Evolutionary conservation across 2,113 vertebrate genomes (phyloP).

Genomic region (Ictalurus punctatus): DNA sequence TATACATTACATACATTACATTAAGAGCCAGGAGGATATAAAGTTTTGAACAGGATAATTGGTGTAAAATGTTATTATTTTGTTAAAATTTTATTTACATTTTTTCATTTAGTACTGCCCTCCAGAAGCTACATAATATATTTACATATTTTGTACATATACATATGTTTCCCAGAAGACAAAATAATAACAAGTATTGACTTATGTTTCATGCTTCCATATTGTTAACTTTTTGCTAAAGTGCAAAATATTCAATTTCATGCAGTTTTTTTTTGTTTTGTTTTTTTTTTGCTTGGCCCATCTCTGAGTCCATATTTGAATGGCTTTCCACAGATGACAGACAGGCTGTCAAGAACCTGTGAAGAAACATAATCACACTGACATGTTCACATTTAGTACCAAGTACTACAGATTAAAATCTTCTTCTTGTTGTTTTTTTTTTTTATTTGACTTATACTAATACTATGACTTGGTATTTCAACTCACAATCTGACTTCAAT

Average conservation of each 20-base stretch:
- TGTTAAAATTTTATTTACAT: too few species aligned
- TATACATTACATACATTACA: too few species aligned
- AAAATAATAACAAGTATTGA: too few species aligned
- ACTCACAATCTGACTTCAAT: neutral
- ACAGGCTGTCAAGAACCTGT: neutral
- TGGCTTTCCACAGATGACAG: neutral
- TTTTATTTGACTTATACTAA: neutral
- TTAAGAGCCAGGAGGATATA: too few species aligned
- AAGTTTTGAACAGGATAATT: too few species aligned
- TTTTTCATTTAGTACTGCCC: too few species aligned
- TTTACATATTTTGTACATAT: too few species aligned
- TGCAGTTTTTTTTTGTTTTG: neutral
- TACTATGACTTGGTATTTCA: neutral
- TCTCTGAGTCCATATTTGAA: neutral
- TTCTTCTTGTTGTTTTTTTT: too few species aligned
- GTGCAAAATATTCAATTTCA: neutral
- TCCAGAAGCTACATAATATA: too few species aligned
- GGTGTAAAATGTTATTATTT: too few species aligned
- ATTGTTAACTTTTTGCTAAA: neutral
- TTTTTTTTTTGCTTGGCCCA: neutral
- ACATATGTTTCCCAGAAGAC: too few species aligned
- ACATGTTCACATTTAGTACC: neutral
- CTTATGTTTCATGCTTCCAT: neutral
- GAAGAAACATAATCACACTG: neutral
- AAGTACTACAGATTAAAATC: neutral